Evolutionary conservation across 2,888 invertebrate species (phyloP).

Genomic region (Dynastes grantii): DNA sequence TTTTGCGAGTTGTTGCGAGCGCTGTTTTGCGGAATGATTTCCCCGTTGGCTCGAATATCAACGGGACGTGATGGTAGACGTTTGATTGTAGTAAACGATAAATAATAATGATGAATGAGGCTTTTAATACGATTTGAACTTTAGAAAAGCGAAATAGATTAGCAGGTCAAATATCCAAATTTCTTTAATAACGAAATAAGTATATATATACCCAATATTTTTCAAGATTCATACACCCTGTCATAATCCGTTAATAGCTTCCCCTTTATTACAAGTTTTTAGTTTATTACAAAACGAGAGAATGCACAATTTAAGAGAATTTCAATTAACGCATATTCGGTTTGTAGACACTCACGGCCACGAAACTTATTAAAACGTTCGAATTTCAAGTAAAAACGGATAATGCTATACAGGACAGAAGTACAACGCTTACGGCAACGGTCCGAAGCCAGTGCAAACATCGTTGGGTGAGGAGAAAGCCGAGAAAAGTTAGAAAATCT

Average conservation of each 20-base stretch:
- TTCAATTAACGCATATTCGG: not conserved
- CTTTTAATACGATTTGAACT: too few species aligned
- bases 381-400: not conserved
- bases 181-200: too few species aligned
- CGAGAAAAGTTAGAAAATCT: slow-evolving; percentile 26
- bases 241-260: not conserved
- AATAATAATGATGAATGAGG: too few species aligned
- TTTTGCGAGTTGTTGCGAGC: too few species aligned
- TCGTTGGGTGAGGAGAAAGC: not conserved
- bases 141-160: too few species aligned
- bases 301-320: not conserved
- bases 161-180: too few species aligned
- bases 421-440: not conserved
- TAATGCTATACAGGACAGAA: not conserved
- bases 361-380: slow-evolving; percentile 7
- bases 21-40: too few species aligned
- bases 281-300: not conserved
- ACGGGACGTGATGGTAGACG: too few species aligned
- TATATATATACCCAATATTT: too few species aligned
- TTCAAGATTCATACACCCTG: too few species aligned
- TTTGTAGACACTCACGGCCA: not conserved
- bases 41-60: too few species aligned
- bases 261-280: not conserved
- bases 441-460: not conserved
- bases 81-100: too few species aligned